Evolutionary conservation across 2,113 vertebrate species (phyloP), one percentile per base, ranked within the genome.

Genomic region (Laticauda colubrina): DNA sequence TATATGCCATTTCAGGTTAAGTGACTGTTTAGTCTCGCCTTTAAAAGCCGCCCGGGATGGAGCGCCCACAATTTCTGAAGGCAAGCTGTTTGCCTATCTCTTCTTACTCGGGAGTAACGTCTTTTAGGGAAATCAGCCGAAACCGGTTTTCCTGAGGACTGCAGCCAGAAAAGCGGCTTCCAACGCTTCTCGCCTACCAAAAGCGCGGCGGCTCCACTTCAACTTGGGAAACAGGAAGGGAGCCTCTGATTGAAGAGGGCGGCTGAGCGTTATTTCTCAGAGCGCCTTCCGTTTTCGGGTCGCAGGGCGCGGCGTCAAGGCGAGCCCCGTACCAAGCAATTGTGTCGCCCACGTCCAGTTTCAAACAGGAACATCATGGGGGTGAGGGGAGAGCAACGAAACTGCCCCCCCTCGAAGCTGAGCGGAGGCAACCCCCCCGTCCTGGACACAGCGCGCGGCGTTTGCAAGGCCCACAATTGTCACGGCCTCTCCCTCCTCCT

Each of bases 401-500:
- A 7, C 23, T 2, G 4, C 43, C 39, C 87, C 39, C 87, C 39
- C 1, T 21, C 10, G 8, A 81, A 39, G 34, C 29, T 20, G 51
- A 24, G 51, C 12, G 21, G 29, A 24, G n/a, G 6, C 3, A 8
- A 34, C 7, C 51, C 7, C 51, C 34, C 14, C 11, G 34, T 29
- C 48, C 34, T 2, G 24, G 39, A 24, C 1, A 23, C 23, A 23
- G 61, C 87, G 55, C 89, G 12, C 23, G 64, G 88, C 3, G 29
- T 56, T 85, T 26, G 61, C 3, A n/a, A 94, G 21, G 51, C 91
- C 91, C 96, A 96, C 97, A 96, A 69, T 69, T 69, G 14, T 5
- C 29, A 14, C 61, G 15, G 18, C 21, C 56, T 3, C 11, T 15
- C 53, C 24, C 57, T 24, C 57, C 12, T 15, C 12, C 9, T 14